A percentile compares a stretch with the other conserved stretches of the same genome.
phyloP scores from a whole-genome alignment of 2,888 invertebrate genomes.

The Heliconius cydno region DNA sequence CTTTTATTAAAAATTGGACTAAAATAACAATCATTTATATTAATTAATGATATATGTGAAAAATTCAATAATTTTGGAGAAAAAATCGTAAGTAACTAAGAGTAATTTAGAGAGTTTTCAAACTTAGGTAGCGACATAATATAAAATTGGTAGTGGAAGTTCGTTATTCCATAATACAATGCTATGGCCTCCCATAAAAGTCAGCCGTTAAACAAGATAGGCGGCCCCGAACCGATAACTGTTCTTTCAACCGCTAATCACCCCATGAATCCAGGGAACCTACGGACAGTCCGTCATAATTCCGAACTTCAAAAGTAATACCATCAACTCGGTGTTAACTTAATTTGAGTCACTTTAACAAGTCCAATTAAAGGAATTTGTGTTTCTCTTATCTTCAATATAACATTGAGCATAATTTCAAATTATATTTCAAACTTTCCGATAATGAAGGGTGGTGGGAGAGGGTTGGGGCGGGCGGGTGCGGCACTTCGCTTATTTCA shows the following conservation, averaged over 20 bases:
- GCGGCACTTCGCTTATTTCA: slow-evolving; percentile 82
- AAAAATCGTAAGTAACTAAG: neutral
- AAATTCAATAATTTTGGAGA: neutral
- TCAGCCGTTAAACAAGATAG: slow-evolving; percentile 65
- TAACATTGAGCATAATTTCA: slow-evolving; percentile 84
- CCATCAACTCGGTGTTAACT: slow-evolving; percentile 84
- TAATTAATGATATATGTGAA: neutral
- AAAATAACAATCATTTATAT: neutral
- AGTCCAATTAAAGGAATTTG: slow-evolving; percentile 84
- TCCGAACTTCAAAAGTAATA: slow-evolving; percentile 82
- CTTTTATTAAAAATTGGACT: neutral
- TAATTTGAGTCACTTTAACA: slow-evolving; percentile 84
- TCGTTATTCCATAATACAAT: slow-evolving; percentile 55
- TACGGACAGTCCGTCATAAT: slow-evolving; percentile 81
- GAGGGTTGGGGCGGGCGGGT: slow-evolving; percentile 58
- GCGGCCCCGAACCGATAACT: slow-evolving; percentile 68
- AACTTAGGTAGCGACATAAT: slow-evolving; percentile 11
- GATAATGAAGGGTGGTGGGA: slow-evolving; percentile 81
- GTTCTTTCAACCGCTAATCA: slow-evolving; percentile 74
- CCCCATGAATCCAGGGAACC: slow-evolving; percentile 66
- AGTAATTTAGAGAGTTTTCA: neutral
- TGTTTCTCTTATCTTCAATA: slow-evolving; percentile 84
- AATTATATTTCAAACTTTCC: slow-evolving; percentile 84
- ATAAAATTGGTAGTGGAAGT: slow-evolving; percentile 37
- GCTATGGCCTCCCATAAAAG: slow-evolving; percentile 67